Conservation (phyloP, 2,888 invertebrate genomes). For the Acanthosepion lycidas region DNA sequence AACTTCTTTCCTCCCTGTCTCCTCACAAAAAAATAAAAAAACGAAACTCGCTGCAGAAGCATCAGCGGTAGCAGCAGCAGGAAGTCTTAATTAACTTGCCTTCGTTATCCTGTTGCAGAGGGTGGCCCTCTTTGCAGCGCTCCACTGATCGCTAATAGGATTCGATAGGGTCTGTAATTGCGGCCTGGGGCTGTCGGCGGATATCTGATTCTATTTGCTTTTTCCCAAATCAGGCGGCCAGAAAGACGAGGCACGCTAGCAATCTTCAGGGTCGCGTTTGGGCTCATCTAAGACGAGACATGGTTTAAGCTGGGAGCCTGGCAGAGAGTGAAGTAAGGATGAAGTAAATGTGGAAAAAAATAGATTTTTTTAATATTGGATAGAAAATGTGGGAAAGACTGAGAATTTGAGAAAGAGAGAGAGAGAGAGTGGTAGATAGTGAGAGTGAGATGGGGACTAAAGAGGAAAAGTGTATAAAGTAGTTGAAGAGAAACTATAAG, state of each 20-base stretch:
- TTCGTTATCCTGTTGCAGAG: slow-evolving; percentile 33
- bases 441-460: neutral
- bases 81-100: slow-evolving; percentile 33
- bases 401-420: no score
- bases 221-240: neutral
- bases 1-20: neutral
- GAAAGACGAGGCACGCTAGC: neutral
- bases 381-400: neutral
- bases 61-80: neutral
- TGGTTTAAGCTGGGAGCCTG: neutral
- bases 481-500: no score
- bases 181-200: neutral
- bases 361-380: neutral
- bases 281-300: neutral
- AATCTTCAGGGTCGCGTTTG: neutral
- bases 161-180: slow-evolving; percentile 22
- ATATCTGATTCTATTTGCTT: neutral
- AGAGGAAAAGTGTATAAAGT: no score
- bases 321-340: neutral
- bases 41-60: neutral
- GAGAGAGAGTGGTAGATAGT: neutral
- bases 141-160: slow-evolving; percentile 21
- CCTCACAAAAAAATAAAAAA: neutral
- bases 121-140: neutral
- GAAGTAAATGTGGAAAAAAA: neutral